These are phyloP conservation scores for Xenus cinereus DNA, from an alignment of 2,113 vertebrate genomes.

Conservation along the genomic window DNA sequence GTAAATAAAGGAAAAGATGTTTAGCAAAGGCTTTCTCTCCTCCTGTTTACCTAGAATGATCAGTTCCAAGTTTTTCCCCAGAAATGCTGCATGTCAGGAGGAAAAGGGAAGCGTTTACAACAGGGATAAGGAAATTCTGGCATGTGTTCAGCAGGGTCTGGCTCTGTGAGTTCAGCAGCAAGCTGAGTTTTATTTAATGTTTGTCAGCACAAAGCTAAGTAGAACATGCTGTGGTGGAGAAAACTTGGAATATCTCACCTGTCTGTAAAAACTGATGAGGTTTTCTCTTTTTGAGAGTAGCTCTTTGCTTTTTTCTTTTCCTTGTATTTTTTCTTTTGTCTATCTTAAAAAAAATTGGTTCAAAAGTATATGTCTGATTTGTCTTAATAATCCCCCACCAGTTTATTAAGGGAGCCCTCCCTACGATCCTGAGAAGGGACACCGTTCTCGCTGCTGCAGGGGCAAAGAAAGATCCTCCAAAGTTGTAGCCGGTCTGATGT, in stretches of 20 bases:
- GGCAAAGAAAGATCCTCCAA: neutral
- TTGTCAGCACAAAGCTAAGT: neutral
- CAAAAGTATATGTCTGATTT: neutral
- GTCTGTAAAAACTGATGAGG: neutral
- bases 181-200: neutral
- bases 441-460: neutral
- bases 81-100: conserved; percentile 32
- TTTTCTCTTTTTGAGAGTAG: neutral
- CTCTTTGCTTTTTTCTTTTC: neutral
- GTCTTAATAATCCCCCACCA: neutral
- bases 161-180: conserved; percentile 51
- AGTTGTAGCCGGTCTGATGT: neutral
- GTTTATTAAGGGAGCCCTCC: neutral
- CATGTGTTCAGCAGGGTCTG: conserved; percentile 27
- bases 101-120: conserved; percentile 30
- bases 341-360: neutral
- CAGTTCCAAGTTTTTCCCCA: neutral
- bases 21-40: neutral
- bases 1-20: neutral
- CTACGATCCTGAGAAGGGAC: neutral
- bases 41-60: neutral
- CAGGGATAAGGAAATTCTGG: conserved; percentile 60
- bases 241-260: neutral
- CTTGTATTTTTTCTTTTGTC: neutral
- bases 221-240: neutral